phyloP scores from a whole-genome alignment of 2,888 invertebrate species.

The Nymphalis c-album region DNA sequence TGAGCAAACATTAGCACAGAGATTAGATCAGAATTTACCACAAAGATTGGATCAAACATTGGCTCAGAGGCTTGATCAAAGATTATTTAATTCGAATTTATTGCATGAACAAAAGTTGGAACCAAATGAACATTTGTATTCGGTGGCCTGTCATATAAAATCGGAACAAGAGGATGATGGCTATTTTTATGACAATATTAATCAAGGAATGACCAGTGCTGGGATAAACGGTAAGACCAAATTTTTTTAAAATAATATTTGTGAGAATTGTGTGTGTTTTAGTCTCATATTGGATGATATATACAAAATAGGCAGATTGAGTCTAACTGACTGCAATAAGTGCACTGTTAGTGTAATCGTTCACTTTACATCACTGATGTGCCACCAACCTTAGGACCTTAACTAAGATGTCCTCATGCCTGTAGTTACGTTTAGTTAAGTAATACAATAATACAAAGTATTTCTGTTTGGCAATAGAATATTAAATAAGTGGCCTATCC shows the following conservation, averaged over 20 bases:
- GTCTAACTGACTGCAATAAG: too few species aligned
- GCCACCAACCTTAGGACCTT: too few species aligned
- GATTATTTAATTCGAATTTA: slow-evolving; percentile 42
- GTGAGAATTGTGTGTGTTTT: too few species aligned
- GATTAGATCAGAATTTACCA: slow-evolving; percentile 42
- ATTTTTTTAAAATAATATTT: neutral
- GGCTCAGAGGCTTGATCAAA: slow-evolving; percentile 44
- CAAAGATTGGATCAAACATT: slow-evolving; percentile 43
- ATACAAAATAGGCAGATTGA: neutral
- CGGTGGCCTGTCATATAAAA: slow-evolving; percentile 72
- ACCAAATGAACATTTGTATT: slow-evolving; percentile 54
- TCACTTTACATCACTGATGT: too few species aligned
- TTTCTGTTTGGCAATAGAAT: too few species aligned
- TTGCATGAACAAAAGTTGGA: slow-evolving; percentile 50
- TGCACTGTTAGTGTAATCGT: too few species aligned
- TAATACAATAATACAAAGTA: too few species aligned
- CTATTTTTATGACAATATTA: slow-evolving; percentile 68
- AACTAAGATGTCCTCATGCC: too few species aligned
- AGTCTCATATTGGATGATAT: too few species aligned
- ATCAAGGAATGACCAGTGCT: slow-evolving; percentile 50
- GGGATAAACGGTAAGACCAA: slow-evolving; percentile 60
- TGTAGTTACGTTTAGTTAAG: too few species aligned
- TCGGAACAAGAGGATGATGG: slow-evolving; percentile 71
- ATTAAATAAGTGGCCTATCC: too few species aligned
- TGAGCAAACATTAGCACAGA: slow-evolving; percentile 44